These are phyloP conservation scores for Cydia fagiglandana DNA, from an alignment of 1,140 invertebrate genomes.

Conservation along the genomic window DNA sequence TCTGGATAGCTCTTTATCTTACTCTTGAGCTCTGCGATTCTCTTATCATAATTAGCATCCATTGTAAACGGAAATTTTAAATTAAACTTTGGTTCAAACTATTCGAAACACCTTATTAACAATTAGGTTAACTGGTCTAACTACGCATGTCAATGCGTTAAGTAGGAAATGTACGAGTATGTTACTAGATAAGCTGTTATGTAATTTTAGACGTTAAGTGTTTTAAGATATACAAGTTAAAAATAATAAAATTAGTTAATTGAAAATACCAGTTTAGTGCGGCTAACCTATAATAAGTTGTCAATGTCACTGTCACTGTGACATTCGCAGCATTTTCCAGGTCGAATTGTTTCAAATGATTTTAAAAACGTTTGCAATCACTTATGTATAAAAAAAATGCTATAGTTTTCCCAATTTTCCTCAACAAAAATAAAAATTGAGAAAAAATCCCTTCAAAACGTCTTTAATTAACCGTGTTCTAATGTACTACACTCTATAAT, in stretches of 20 bases:
- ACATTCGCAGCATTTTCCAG: background rate
- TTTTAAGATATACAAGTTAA: background rate
- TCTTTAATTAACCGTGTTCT: too few species aligned
- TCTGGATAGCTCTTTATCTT: conserved; percentile 66
- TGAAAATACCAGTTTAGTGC: background rate
- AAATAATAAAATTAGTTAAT: background rate
- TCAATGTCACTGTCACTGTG: background rate
- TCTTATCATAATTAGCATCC: conserved; percentile 53
- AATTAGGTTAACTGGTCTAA: background rate
- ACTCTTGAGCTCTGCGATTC: conserved; percentile 54
- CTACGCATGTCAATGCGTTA: background rate
- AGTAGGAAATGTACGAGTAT: background rate
- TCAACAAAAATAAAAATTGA: too few species aligned
- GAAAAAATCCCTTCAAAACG: too few species aligned
- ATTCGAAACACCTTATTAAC: background rate
- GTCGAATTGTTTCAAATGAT: background rate
- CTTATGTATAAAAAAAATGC: background rate
- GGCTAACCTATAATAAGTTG: background rate
- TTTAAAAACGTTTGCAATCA: background rate
- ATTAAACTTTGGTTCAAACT: background rate
- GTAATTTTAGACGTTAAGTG: background rate
- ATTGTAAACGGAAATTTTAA: conserved; percentile 35
- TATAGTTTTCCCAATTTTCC: too few species aligned
- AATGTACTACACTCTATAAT: too few species aligned
- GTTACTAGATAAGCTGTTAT: background rate